phyloP scores from a whole-genome alignment of 2,113 vertebrate genomes.

The Lethenteron camtschaticum region DNA sequence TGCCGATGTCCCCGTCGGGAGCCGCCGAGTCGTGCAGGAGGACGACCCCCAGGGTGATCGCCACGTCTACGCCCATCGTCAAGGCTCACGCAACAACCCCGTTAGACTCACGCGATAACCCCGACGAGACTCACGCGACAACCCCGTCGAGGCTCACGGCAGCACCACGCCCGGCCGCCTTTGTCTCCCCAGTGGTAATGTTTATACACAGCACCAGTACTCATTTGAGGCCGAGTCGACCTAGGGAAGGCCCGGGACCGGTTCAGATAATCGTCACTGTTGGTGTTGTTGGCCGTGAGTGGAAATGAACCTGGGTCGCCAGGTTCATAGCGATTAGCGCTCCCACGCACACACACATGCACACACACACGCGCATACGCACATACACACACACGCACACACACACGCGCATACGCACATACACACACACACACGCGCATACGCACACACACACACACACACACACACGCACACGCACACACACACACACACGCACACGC shows the following conservation, averaged over 20 bases:
- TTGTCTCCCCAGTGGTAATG: no score
- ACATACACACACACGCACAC: not conserved
- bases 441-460: not conserved
- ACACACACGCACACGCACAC: not conserved
- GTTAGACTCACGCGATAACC: not conserved
- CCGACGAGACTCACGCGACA: not conserved
- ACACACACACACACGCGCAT: not conserved
- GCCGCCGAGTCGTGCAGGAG: conserved; percentile 79
- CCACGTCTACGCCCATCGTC: conserved; percentile 34
- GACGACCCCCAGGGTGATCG: conserved; percentile 79
- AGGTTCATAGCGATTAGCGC: no score
- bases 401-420: not conserved
- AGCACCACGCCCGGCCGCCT: no score
- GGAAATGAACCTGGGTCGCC: no score
- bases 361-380: not conserved
- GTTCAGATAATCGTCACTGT: no score
- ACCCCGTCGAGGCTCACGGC: not conserved
- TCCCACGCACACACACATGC: not conserved
- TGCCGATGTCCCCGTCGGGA: conserved; percentile 68
- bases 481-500: not conserved
- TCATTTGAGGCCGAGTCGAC: no score
- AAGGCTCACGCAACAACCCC: conserved; percentile 2
- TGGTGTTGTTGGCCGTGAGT: no score
- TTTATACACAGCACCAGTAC: no score
- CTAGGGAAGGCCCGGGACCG: no score